Conservation (phyloP, 2,797 vertebrate genomes). For the Rallus crepitans region DNA sequence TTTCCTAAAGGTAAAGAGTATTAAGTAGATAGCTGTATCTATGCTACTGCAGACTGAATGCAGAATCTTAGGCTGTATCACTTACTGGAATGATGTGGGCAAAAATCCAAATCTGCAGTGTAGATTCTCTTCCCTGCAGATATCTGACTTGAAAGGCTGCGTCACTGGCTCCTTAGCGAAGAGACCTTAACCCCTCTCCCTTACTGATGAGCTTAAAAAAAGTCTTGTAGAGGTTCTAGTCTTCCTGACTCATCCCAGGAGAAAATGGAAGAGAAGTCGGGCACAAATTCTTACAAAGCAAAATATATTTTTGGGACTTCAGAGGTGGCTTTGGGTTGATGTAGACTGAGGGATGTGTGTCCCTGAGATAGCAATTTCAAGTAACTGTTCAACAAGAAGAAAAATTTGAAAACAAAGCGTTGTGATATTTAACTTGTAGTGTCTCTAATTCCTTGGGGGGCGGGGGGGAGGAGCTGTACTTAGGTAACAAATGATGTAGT, state of each 20-base stretch:
- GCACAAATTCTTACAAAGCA: neutral
- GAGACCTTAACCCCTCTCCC: neutral
- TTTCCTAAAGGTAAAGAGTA: neutral
- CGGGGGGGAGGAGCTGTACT: neutral
- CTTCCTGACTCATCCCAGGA: neutral
- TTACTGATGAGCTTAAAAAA: neutral
- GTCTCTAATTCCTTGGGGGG: neutral
- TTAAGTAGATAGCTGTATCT: neutral
- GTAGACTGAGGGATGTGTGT: neutral
- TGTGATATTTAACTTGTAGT: neutral
- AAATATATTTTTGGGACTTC: neutral
- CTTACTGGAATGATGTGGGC: constrained; percentile 53
- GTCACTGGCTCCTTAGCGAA: neutral
- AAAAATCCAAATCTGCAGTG: constrained; percentile 40
- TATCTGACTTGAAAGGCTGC: neutral
- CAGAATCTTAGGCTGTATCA: neutral
- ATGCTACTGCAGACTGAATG: neutral
- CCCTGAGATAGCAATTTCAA: neutral
- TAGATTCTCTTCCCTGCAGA: constrained; percentile 40
- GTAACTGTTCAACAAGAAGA: neutral
- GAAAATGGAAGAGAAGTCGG: neutral
- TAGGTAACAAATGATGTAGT: neutral
- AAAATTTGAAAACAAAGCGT: neutral
- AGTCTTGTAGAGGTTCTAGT: neutral
- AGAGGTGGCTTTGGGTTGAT: neutral